phyloP scores from a whole-genome alignment of 2,113 vertebrate genomes.

The Poeciliopsis retropinna region DNA sequence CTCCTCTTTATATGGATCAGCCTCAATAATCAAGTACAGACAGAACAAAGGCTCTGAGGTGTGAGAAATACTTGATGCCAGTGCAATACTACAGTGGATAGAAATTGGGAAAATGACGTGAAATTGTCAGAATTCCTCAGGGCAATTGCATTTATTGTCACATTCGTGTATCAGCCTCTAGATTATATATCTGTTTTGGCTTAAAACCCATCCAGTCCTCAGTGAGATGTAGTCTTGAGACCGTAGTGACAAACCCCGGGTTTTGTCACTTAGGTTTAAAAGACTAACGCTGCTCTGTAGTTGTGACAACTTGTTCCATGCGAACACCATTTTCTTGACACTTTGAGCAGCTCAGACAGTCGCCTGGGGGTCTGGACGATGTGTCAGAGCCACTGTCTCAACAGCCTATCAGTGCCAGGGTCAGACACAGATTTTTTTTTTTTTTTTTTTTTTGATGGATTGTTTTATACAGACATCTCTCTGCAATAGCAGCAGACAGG shows the following conservation, averaged over 20 bases:
- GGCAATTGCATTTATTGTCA: neutral
- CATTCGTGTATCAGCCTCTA: neutral
- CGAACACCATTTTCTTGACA: conserved; percentile 57
- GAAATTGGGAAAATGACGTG: conserved; percentile 26
- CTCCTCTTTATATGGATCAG: neutral
- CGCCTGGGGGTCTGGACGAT: conserved; percentile 43
- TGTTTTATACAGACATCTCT: conserved; percentile 30
- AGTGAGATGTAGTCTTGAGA: conserved; percentile 32
- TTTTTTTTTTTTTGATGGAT: conserved; percentile 23
- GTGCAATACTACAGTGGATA: conserved; percentile 2
- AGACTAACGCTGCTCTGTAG: conserved; percentile 44
- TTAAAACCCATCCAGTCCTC: conserved; percentile 15
- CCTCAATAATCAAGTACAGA: conserved; percentile 3
- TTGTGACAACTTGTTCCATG: conserved; percentile 65
- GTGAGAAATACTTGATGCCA: conserved; percentile 39
- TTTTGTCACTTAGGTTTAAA: conserved; percentile 52
- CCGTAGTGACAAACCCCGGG: conserved; percentile 21
- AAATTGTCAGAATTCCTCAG: neutral
- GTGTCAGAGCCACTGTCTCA: conserved; percentile 50
- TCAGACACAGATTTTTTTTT: conserved; percentile 26
- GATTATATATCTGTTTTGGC: neutral
- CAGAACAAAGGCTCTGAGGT: conserved; percentile 53
- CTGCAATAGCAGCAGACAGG: conserved; percentile 8
- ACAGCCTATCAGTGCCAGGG: conserved; percentile 40
- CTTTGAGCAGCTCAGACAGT: conserved; percentile 54